Base-by-base conservation (phyloP, 2,113 vertebrate species). In the Loxodonta africana region DNA sequence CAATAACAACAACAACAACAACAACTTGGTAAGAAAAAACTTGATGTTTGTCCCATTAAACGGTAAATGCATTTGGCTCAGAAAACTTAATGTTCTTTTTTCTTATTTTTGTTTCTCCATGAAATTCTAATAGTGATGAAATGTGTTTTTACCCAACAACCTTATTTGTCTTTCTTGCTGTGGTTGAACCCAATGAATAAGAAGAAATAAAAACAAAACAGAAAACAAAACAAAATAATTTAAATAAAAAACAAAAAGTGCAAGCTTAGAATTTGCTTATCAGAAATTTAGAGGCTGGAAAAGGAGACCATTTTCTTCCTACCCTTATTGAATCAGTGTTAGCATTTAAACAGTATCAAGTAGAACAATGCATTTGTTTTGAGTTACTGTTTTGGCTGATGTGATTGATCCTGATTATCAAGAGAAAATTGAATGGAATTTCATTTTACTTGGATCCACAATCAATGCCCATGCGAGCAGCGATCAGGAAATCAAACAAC, bases 1-100 rank as follows among this genome's bases (percentile, higher is more conserved):
- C n/a, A n/a, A n/a, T n/a, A n/a, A n/a, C n/a, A n/a, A n/a, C n/a
- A n/a, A n/a, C n/a, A n/a, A n/a, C n/a, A n/a, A n/a, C n/a, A n/a
- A n/a, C n/a, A n/a, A 51, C 8, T 69, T 92, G 20, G 73, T 86
- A 95, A 93, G 41, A 41, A 96, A 91, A 25, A 94, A 83, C 4
- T 15, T 84, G 83, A 90, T 48, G n/a, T 10, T 41, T 78, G 3
- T 46, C 65, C 44, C 33, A 88, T 81, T 92, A 87, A 94, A 62
- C 0, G 12, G 53, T 67, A 60, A 90, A 21, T 53, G 15, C 5
- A 30, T 77, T 96, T 95, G 67, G 11, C 28, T 92, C 28, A 90
- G 44, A 63, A 86, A 88, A 73, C 2, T 48, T 73, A 74, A 69
- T 60, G 81, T 88, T 95, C 62, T 95, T 33, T 88, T 87, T 46